Evolutionary conservation across 2,113 vertebrate species (phyloP), one percentile per base, ranked within the genome.

Genomic region (Sceloporus undulatus): DNA sequence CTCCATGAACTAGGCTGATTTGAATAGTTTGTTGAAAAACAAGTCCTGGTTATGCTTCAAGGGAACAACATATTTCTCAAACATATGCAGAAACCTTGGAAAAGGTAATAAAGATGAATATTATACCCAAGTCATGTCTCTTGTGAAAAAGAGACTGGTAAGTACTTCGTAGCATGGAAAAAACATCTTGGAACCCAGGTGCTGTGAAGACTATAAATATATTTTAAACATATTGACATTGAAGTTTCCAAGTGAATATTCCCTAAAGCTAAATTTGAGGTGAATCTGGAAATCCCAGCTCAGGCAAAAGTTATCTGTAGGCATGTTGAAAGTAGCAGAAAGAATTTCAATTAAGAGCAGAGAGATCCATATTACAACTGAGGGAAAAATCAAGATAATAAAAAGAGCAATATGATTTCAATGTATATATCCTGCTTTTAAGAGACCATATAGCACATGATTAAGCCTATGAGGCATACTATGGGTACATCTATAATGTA

Each of bases 1-100:
- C 34, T 62, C 38, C 4, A 9, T 25, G 42, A 56, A 29, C 7
- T 27, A 79, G 62, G 7, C 59, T 68, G 40, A 18, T 86, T 77
- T 86, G 85, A 1, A 59, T 76, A 89, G 34, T 18, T 9, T 91
- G 27, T 4, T 81, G 88, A 85, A 89, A 48, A 68, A 21, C 4
- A 62, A 11, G 52, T 90, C 7, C 87, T 91, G 1, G 5, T 84
- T 90, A 56, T 79, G 23, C 4, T 87, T 38, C 62, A 87, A 91
- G 75, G 76, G 79, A 87, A 38, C 3, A 91, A 94, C 40, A 79
- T 40, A 68, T 86, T 86, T 79, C 56, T 16, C 27, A 78, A 82
- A 25, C 9, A 71, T 77, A 91, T 84, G 4, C 82, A 85, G 70
- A 48, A 71, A 40, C 62, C 59, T 85, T 92, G 79, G 59, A 92